Evolutionary conservation across 2,888 invertebrate genomes (phyloP), one percentile per base, ranked within the genome.

Genomic region (Cheilosia soror): DNA sequence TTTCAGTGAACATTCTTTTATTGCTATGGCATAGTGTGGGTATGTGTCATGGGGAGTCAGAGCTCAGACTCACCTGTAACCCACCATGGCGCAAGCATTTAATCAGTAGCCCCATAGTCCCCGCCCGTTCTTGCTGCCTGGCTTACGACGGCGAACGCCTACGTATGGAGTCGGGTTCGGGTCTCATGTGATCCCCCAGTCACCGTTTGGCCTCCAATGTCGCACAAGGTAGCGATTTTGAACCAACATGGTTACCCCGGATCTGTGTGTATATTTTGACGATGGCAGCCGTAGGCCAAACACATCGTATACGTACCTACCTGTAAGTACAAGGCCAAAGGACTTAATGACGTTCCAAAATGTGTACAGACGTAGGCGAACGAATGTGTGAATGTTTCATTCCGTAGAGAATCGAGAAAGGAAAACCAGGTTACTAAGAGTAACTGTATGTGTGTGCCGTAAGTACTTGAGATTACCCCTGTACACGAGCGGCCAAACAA

Each of bases 401-500:
- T 47, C 49, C 47, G 33, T 69, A 2, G 62, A 76, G 66, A 75
- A 62, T 29, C 44, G 62, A 55, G 11, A 11, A 37, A 37, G 37
- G 37, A 37, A 37, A 37, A 37, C 66, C 40, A 55, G 2, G 49
- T 44, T 20, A 31, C 13, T 20, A 9, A 6, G n/a, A 11, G 5
- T 40, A 9, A 25, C 2, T 20, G 31, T 68, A n/a, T 49, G 57
- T 78, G 29, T 25, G 42, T 57, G 47, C 33, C 55, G 53, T 49
- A 55, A 29, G 44, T 68, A 57, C 78, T 83, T 73, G 68, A 78
- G 72, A 83, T 83, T 78, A 75, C 73, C 79, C 73, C 69, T 71
- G 53, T 69, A 62, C 55, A 37, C 44, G 58, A 49, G 44, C 49
- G 40, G 20, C 60, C 53, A 53, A 75, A 55, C 47, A 79, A 57